Evolutionary conservation across 2,113 vertebrate genomes (phyloP).

Genomic region (Limnothrissa miodon): DNA sequence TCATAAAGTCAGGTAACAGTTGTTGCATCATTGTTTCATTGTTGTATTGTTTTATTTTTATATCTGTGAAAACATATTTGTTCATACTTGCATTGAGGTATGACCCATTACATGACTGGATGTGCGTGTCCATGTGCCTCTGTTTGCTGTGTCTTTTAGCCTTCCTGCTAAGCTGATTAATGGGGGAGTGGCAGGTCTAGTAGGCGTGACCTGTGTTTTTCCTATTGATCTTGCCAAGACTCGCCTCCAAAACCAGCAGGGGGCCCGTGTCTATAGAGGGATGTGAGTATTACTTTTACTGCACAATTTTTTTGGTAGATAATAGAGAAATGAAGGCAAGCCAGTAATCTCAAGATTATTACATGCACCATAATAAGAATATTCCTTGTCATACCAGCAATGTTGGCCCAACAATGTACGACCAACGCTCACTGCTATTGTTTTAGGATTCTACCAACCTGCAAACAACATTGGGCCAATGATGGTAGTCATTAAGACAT

Average conservation of each 20-base stretch:
- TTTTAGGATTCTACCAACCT: no score
- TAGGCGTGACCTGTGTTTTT: slow-evolving; percentile 89
- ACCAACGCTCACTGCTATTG: no score
- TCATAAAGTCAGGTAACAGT: slow-evolving; percentile 65
- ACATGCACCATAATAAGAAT: no score
- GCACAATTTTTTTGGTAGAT: background rate
- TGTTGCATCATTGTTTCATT: background rate
- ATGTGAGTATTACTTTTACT: slow-evolving; percentile 74
- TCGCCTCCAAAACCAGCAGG: slow-evolving; percentile 87
- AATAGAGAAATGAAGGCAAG: no score
- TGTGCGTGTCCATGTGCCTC: slow-evolving; percentile 47
- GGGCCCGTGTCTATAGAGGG: slow-evolving; percentile 76
- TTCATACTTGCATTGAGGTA: slow-evolving; percentile 21
- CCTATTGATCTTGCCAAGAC: slow-evolving; percentile 91
- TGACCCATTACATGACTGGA: background rate
- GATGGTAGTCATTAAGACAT: no score
- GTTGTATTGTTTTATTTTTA: background rate
- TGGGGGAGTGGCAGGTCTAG: slow-evolving; percentile 85
- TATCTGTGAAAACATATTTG: background rate
- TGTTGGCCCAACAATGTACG: no score
- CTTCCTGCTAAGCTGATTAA: slow-evolving; percentile 86
- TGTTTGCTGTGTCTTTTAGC: slow-evolving; percentile 60
- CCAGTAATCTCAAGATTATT: no score
- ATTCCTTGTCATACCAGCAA: no score
- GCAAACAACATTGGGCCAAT: no score